Evolutionary conservation across 2,797 vertebrate genomes (phyloP).

Genomic region (Cryptoblepharus egeriae): DNA sequence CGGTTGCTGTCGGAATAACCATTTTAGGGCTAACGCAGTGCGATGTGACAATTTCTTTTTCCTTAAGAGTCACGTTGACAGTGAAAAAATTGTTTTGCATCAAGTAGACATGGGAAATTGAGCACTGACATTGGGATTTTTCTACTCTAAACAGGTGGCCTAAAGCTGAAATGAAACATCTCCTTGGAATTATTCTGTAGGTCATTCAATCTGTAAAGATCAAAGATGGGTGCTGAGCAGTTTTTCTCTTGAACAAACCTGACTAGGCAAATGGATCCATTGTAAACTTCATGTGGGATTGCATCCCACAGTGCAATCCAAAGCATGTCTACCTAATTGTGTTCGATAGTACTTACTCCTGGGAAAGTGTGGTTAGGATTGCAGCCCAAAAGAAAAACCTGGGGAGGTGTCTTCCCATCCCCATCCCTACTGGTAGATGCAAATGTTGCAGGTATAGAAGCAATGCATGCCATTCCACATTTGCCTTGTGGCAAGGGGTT

Average conservation of each 20-base stretch:
- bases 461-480: background rate
- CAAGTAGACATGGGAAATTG: background rate
- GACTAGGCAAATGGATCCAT: background rate
- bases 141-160: background rate
- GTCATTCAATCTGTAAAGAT: background rate
- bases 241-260: background rate
- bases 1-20: constrained; percentile 24
- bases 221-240: background rate
- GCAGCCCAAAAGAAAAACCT: too few species aligned
- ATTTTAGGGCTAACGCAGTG: constrained; percentile 23
- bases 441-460: too few species aligned
- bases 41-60: background rate
- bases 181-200: background rate
- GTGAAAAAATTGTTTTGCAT: constrained; percentile 4
- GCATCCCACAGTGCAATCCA: too few species aligned
- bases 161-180: background rate
- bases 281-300: background rate
- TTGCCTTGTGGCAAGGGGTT: too few species aligned
- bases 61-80: background rate
- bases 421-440: background rate
- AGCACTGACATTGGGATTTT: background rate
- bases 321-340: too few species aligned
- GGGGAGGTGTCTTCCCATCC: background rate
- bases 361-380: too few species aligned
- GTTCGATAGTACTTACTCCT: too few species aligned